These are phyloP conservation scores for Micronisus gabar DNA, from an alignment of 2,113 vertebrate genomes.

Conservation along the genomic window DNA sequence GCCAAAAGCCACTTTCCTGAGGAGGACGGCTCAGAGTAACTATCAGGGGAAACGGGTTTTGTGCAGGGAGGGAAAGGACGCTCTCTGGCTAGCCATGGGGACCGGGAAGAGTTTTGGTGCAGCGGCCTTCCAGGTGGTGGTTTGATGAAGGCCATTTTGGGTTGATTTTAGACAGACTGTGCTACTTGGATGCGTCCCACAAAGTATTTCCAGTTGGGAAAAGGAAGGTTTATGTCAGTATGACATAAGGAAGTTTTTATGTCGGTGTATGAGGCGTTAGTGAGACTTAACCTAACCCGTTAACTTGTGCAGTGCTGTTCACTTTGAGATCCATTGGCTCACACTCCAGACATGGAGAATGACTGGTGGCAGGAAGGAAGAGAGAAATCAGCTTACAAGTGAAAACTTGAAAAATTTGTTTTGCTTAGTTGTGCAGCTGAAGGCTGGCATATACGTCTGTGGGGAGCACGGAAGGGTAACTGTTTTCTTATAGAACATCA, in stretches of 20 bases:
- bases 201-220: not conserved
- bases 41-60: not conserved
- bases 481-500: not conserved
- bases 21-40: fast-evolving
- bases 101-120: not conserved
- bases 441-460: not conserved
- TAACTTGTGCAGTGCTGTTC: not conserved
- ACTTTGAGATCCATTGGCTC: not conserved
- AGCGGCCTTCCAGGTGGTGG: not conserved
- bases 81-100: not conserved
- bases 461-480: not conserved
- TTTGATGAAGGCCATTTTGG: not conserved
- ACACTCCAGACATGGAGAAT: not conserved
- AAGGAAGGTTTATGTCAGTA: not conserved
- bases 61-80: not conserved
- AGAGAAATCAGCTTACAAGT: not conserved
- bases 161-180: not conserved
- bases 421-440: not conserved
- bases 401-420: not conserved
- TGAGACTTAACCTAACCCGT: not conserved
- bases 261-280: not conserved
- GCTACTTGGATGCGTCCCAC: not conserved
- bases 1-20: not conserved
- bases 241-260: not conserved
- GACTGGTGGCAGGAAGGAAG: not conserved